A percentile compares a stretch with the other conserved stretches of the same genome.
Evolutionary conservation across 2,113 vertebrate species (phyloP).

Genomic region (Fulica atra): DNA sequence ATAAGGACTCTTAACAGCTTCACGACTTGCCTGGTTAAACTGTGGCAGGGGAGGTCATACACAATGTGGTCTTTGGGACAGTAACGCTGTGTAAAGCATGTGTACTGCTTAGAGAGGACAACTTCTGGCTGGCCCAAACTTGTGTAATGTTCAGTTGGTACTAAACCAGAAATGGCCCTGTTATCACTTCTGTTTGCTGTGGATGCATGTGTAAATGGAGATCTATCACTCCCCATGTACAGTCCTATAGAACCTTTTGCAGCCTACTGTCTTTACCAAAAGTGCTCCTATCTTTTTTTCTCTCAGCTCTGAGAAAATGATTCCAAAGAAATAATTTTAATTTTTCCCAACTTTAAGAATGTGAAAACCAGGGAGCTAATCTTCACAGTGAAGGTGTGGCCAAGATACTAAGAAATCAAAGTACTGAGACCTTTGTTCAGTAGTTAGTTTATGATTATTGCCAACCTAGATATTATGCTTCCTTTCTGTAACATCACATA

Average conservation of each 20-base stretch:
- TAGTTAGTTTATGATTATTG: not conserved
- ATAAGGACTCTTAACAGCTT: not conserved
- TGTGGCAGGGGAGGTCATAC: not conserved
- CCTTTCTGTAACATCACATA: not conserved
- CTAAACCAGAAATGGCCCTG: not conserved
- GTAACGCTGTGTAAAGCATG: not conserved
- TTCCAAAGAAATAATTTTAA: not conserved
- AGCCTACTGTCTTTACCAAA: not conserved
- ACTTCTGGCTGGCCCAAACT: not conserved
- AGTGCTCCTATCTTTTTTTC: not conserved
- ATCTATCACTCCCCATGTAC: not conserved
- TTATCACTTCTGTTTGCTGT: not conserved
- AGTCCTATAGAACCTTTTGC: not conserved
- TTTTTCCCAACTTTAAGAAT: not conserved
- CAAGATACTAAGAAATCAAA: not conserved
- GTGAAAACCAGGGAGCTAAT: not conserved
- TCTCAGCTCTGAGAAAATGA: not conserved
- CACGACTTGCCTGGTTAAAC: not conserved
- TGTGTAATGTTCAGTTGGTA: not conserved
- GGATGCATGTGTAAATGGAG: not conserved
- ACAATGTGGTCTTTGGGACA: not conserved
- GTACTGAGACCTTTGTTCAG: not conserved
- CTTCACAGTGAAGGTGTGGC: not conserved
- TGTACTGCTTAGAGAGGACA: not conserved
- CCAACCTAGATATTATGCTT: not conserved